Percentiles rank a stretch among this genome's conserved stretches.
Conservation (phyloP, 2,797 vertebrate species). For the Heteromormyrus szaboi region DNA sequence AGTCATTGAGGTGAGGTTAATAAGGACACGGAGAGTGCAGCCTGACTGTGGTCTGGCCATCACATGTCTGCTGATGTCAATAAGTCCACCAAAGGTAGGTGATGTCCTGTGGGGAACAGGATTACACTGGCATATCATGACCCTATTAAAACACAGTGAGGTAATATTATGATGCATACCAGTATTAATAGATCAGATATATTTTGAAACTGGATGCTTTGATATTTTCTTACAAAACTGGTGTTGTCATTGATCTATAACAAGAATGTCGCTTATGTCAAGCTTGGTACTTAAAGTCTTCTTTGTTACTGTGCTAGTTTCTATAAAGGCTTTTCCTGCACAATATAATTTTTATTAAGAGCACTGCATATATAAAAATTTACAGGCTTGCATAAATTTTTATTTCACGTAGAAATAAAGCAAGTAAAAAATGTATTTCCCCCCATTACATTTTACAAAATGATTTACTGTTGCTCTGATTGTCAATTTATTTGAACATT, state of each 20-base stretch:
- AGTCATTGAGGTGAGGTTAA: not conserved
- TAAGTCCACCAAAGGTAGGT: not conserved
- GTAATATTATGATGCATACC: not conserved
- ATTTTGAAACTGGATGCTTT: not conserved
- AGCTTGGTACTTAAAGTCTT: not conserved
- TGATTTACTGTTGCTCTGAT: not conserved
- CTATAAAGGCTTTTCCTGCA: not conserved
- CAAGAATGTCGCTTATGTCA: not conserved
- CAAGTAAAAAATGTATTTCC: not conserved
- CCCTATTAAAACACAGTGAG: not conserved
- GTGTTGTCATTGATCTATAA: slow-evolving; percentile 5
- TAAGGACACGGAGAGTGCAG: not conserved
- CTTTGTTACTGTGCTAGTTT: not conserved
- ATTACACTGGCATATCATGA: not conserved
- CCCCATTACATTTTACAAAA: not conserved
- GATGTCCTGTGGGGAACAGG: not conserved
- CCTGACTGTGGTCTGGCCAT: not conserved
- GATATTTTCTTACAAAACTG: not conserved
- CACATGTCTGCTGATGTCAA: not conserved
- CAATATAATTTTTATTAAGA: slow-evolving; percentile 31
- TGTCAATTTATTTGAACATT: not conserved
- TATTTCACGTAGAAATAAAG: not conserved
- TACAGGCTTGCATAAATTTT: not conserved
- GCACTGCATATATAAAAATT: not conserved
- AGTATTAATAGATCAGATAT: not conserved